Conservation (phyloP, 1,140 invertebrate species). For the Drepana arcuata region DNA sequence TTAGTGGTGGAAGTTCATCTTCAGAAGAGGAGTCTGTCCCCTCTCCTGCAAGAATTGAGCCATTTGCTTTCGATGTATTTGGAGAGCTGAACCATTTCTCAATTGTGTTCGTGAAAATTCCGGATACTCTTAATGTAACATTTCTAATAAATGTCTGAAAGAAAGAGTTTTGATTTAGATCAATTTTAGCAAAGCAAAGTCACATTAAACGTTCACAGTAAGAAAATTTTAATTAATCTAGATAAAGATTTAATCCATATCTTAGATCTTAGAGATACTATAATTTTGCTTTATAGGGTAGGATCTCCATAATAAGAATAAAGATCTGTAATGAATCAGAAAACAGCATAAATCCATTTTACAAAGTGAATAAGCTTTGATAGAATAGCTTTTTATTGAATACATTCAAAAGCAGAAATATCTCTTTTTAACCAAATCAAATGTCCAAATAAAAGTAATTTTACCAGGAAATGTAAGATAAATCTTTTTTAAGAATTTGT, state of each 20-base stretch:
- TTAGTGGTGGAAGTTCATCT: constrained; percentile 63
- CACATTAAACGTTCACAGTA: too few relatives aligned
- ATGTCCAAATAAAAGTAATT: too few relatives aligned
- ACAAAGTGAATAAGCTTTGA: too few relatives aligned
- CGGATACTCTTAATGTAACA: constrained; percentile 61
- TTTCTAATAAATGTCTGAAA: constrained; percentile 71
- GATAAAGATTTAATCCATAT: not conserved
- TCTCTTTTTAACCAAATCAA: too few relatives aligned
- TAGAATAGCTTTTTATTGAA: too few relatives aligned
- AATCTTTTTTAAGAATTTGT: too few relatives aligned
- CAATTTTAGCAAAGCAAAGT: not conserved
- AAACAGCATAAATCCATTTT: too few relatives aligned
- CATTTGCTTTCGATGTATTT: constrained; percentile 32
- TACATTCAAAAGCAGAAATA: too few relatives aligned
- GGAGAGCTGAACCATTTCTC: constrained; percentile 65
- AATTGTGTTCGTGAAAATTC: constrained; percentile 59
- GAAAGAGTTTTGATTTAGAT: constrained; percentile 7
- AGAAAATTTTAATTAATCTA: too few relatives aligned
- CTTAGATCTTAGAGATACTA: not conserved
- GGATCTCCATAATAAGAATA: not conserved
- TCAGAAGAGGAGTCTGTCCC: constrained; percentile 57
- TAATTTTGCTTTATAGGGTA: not conserved
- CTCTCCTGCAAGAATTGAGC: constrained; percentile 36
- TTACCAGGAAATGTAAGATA: too few relatives aligned
- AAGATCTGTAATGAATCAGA: not conserved